phyloP scores from a whole-genome alignment of 2,113 vertebrate species.

The Lasiurus cinereus region DNA sequence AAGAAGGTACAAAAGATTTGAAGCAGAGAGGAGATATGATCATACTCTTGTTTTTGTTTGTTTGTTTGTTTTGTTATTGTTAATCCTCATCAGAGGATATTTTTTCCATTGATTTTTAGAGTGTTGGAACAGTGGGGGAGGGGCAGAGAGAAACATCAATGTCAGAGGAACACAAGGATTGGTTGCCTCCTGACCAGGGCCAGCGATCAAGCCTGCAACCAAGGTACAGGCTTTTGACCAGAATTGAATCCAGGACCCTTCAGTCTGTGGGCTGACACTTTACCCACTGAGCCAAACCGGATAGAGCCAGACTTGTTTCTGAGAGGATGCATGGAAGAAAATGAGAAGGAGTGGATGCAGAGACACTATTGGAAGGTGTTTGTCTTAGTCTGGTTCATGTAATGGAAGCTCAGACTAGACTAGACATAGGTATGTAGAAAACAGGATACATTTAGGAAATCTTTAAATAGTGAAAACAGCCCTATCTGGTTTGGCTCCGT shows the following conservation, averaged over 20 bases:
- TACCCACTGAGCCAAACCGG: no score
- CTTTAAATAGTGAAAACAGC: neutral
- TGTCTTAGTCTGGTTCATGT: neutral
- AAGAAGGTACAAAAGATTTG: neutral
- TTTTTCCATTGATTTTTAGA: no score
- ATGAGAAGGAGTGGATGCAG: neutral
- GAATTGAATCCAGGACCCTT: no score
- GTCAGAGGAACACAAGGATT: no score
- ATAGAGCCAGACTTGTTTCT: neutral
- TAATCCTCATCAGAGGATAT: no score
- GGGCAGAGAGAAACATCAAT: no score
- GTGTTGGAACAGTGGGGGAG: no score
- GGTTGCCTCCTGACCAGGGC: no score
- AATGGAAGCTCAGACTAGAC: neutral
- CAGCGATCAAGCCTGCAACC: no score
- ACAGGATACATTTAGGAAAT: neutral
- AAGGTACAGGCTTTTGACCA: no score
- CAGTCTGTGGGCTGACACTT: no score
- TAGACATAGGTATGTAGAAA: neutral
- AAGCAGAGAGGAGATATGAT: slow-evolving; percentile 19
- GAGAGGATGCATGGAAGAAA: neutral
- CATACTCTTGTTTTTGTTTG: neutral
- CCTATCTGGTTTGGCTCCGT: neutral
- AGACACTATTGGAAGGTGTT: neutral
- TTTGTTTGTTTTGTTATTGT: slow-evolving; percentile 35